These are phyloP conservation scores for Porites cylindrica DNA, from an alignment of 92 coral and sea anemone species.

Conservation along the genomic window DNA sequence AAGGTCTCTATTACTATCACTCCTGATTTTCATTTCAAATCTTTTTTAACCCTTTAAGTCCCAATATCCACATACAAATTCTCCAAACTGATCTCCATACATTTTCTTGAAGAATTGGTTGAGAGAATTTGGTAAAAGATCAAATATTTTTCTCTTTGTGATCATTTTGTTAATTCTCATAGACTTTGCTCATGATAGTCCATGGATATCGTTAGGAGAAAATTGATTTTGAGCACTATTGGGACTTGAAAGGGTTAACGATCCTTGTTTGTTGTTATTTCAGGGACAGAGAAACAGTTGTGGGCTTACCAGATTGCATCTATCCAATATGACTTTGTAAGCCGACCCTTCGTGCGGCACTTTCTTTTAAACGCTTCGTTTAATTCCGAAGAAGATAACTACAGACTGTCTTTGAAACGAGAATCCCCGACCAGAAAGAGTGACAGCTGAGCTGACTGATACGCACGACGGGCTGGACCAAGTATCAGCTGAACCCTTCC, in stretches of 20 bases:
- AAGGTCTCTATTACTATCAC: too few species aligned
- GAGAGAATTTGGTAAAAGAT: too few species aligned
- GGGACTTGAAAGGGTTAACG: not conserved
- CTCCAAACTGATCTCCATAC: too few species aligned
- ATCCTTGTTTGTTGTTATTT: not conserved
- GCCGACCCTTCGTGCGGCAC: slow-evolving; percentile 76
- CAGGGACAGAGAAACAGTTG: slow-evolving; percentile 93
- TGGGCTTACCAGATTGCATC: slow-evolving; percentile 92
- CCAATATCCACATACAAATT: too few species aligned
- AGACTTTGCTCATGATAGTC: too few species aligned
- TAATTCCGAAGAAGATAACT: slow-evolving; percentile 97
- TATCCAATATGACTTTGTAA: slow-evolving; percentile 90
- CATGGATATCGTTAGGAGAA: too few species aligned
- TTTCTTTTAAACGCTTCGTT: slow-evolving; percentile 91
- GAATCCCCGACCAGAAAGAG: slow-evolving; percentile 82
- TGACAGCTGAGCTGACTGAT: slow-evolving; percentile 33
- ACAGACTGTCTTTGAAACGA: slow-evolving; percentile 92
- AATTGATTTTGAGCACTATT: too few species aligned
- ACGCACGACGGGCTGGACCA: not conserved
- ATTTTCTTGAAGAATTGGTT: too few species aligned
- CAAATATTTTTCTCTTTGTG: too few species aligned
- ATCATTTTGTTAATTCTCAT: too few species aligned
- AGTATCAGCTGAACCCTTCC: not conserved
- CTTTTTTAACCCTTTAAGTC: too few species aligned
- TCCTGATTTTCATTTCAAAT: too few species aligned